Evolutionary conservation across 2,888 invertebrate species (phyloP).

Genomic region (Pseudeuparius sepicola): DNA sequence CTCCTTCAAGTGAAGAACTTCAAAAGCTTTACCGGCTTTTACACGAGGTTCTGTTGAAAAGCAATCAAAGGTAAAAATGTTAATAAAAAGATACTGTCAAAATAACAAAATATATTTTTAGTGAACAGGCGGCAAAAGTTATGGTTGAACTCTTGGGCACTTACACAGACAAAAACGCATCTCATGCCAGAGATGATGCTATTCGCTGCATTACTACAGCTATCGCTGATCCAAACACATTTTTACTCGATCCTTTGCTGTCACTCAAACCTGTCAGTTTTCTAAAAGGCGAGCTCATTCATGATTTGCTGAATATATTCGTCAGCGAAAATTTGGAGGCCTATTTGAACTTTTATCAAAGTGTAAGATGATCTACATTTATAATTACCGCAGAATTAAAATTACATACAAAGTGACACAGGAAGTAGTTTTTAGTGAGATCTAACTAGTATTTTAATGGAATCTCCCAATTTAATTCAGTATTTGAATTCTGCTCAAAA

Average conservation of each 20-base stretch:
- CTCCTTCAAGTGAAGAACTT: slow-evolving; percentile 79
- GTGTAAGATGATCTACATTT: too few relatives aligned
- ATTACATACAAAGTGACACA: too few relatives aligned
- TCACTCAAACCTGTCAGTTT: slow-evolving; percentile 90
- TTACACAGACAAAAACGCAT: slow-evolving; percentile 95
- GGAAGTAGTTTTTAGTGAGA: too few relatives aligned
- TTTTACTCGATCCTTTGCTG: slow-evolving; percentile 88
- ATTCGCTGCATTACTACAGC: slow-evolving; percentile 93
- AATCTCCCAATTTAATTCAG: too few relatives aligned
- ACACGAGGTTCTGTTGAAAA: slow-evolving; percentile 79
- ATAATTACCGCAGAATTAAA: too few relatives aligned
- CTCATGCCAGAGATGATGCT: slow-evolving; percentile 93
- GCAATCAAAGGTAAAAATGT: slow-evolving; percentile 62
- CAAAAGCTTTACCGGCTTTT: slow-evolving; percentile 82
- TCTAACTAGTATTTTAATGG: too few relatives aligned
- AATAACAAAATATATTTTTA: slow-evolving; percentile 34
- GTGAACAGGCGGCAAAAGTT: slow-evolving; percentile 87
- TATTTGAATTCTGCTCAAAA: too few relatives aligned
- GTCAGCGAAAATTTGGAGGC: slow-evolving; percentile 89
- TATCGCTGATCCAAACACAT: slow-evolving; percentile 89
- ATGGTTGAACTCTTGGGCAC: slow-evolving; percentile 96
- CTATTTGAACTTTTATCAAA: slow-evolving; percentile 90
- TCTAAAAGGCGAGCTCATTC: slow-evolving; percentile 89
- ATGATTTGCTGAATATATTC: slow-evolving; percentile 88
- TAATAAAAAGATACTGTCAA: background rate